Evolutionary conservation across 2,113 vertebrate species (phyloP).

Genomic region (Dipodomys spectabilis): DNA sequence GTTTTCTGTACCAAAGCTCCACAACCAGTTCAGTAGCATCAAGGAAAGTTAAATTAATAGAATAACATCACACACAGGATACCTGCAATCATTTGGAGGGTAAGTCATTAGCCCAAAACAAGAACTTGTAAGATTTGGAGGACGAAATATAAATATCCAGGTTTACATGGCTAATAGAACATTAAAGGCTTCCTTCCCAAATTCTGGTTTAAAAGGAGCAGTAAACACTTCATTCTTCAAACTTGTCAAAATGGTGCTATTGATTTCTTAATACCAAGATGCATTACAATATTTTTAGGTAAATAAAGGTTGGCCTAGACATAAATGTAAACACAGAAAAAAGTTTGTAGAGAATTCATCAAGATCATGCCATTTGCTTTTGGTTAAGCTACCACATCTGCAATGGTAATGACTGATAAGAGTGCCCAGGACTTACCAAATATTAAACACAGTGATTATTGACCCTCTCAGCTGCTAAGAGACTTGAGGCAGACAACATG

Average conservation of each 20-base stretch:
- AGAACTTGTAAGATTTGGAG: background rate
- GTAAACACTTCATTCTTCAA: conserved; percentile 63
- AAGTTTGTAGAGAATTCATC: conserved; percentile 60
- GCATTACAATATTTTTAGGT: conserved; percentile 49
- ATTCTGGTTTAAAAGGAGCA: conserved; percentile 30
- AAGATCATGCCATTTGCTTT: conserved; percentile 19
- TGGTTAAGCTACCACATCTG: background rate
- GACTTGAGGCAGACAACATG: background rate
- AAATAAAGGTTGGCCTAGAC: conserved; percentile 42
- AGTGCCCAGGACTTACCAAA: no score
- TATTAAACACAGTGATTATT: no score
- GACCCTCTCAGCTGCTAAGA: background rate
- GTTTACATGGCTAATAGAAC: conserved; percentile 28
- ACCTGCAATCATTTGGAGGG: background rate
- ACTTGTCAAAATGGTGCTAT: conserved; percentile 77
- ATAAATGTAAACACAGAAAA: conserved; percentile 68
- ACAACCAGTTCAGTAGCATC: background rate
- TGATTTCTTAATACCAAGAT: conserved; percentile 62
- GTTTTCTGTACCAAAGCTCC: background rate
- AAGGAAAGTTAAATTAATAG: background rate
- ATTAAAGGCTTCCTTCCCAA: conserved; percentile 18
- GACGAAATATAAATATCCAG: background rate
- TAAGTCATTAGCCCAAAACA: background rate
- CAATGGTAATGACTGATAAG: background rate
- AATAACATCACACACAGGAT: background rate